Evolutionary conservation across 2,113 vertebrate genomes (phyloP), one percentile per base, ranked within the genome.

Genomic region (Oryzias celebensis): DNA sequence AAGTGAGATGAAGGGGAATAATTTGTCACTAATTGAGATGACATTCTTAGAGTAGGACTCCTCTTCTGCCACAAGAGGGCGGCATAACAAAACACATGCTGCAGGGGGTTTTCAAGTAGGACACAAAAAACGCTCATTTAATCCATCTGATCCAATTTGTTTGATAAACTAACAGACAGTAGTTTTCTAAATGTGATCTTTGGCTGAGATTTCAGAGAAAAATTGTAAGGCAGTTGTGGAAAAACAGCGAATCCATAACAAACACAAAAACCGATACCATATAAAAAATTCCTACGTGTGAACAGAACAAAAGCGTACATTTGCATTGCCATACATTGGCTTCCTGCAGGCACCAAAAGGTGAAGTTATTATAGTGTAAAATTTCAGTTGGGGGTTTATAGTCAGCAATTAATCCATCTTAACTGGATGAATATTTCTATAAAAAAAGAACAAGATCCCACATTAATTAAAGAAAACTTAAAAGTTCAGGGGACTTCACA

Each of bases 181-280:
- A 13, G 76, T 55, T 77, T 58, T 56, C 72, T 75, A 84, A 36
- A 71, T 77, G 82, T 83, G 88, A 74, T 91, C 88, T 92, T 92
- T 92, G 91, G 89, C 80, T 89, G 87, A 86, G 71, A 80, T 87
- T 62, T 79, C 74, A 85, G 77, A 36, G 63, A 72, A 69, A 45
- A 76, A 87, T 83, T 83, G 69, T 83, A 92, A 91, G 89, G 88
- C 46, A 71, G 76, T 80, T 82, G 88, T 90, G 81, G 78, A 68
- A 65, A 81, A 88, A 87, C 65, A 82, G 72, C 49, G 51, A 74
- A 68, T 58, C 47, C 16, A 77, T 6, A 55, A 55, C 65, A 62
- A 77, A 75, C 41, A 57, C 17, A 42, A 22, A 56, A 60, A 69
- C 59, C 26, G 28, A n/a, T 46, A 15, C 4, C 24, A 23, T 61